phyloP scores from a whole-genome alignment of 2,113 vertebrate species.

The Sterna hirundo region DNA sequence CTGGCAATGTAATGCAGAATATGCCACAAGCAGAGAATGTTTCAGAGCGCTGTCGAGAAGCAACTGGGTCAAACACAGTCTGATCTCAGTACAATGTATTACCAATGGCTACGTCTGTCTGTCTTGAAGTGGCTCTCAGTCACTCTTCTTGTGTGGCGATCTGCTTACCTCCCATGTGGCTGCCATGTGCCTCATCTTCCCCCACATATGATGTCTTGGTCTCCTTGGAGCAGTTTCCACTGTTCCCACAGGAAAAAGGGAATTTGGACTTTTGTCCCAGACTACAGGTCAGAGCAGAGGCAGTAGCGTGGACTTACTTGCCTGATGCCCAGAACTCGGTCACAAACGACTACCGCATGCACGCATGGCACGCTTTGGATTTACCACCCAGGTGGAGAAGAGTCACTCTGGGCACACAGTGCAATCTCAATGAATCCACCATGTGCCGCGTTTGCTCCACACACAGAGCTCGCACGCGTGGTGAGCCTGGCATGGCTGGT shows the following conservation, averaged over 20 bases:
- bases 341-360: neutral
- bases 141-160: neutral
- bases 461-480: accelerated
- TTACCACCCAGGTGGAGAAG: neutral
- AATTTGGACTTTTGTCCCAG: neutral
- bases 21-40: neutral
- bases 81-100: neutral
- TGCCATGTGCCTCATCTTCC: neutral
- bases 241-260: neutral
- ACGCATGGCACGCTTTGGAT: neutral
- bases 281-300: neutral
- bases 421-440: neutral
- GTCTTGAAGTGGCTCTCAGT: neutral
- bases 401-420: neutral
- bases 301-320: neutral
- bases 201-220: neutral
- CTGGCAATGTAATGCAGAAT: neutral
- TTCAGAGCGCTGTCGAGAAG: neutral
- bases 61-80: neutral
- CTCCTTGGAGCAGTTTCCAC: neutral
- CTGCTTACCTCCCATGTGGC: neutral
- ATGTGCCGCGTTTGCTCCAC: neutral
- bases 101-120: neutral
- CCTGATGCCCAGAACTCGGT: neutral
- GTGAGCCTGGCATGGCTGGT: neutral